phyloP scores from a whole-genome alignment of 1,140 invertebrate genomes.

The Drosophila jambulina region DNA sequence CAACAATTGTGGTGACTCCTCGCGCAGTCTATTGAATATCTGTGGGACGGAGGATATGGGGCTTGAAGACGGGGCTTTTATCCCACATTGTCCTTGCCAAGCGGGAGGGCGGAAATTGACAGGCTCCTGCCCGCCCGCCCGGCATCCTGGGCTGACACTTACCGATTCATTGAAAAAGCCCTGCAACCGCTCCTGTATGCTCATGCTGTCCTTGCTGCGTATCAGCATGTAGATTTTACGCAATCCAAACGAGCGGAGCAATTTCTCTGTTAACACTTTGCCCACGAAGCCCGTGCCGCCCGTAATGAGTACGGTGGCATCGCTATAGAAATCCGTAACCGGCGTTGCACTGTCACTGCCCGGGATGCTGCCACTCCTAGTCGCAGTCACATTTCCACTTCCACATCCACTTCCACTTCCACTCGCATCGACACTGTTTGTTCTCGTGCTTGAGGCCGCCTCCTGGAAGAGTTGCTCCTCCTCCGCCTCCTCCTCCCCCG shows the following conservation, averaged over 20 bases:
- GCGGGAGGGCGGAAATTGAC: conserved; percentile 13
- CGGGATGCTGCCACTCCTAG: conserved; percentile 12
- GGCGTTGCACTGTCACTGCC: conserved; percentile 48
- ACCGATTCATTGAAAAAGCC: conserved; percentile 88
- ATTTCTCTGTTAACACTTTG: conserved; percentile 94
- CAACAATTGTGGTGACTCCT: conserved; percentile 87
- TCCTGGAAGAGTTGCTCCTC: conserved; percentile 51
- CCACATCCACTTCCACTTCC: conserved; percentile 3
- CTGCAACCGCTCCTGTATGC: conserved; percentile 88
- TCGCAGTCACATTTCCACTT: conserved; percentile 12
- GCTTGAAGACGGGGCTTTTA: conserved; percentile 12
- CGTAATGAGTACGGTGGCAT: conserved; percentile 87
- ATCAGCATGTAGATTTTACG: conserved; percentile 92
- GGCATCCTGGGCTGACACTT: conserved; percentile 70
- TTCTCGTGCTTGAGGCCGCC: conserved; percentile 25
- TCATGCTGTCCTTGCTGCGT: conserved; percentile 91
- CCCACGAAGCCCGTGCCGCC: conserved; percentile 95
- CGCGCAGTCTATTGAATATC: conserved; percentile 90
- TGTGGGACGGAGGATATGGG: conserved; percentile 73
- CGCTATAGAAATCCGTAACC: conserved; percentile 85
- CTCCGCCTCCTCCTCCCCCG: conserved; percentile 15
- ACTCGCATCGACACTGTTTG: conserved; percentile 32
- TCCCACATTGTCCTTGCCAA: conserved; percentile 47
- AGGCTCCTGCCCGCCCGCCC: conserved; percentile 18
- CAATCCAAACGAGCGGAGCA: conserved; percentile 91